Evolutionary conservation across 1,140 invertebrate species (phyloP).

Genomic region (Drosophila ogumai): DNA sequence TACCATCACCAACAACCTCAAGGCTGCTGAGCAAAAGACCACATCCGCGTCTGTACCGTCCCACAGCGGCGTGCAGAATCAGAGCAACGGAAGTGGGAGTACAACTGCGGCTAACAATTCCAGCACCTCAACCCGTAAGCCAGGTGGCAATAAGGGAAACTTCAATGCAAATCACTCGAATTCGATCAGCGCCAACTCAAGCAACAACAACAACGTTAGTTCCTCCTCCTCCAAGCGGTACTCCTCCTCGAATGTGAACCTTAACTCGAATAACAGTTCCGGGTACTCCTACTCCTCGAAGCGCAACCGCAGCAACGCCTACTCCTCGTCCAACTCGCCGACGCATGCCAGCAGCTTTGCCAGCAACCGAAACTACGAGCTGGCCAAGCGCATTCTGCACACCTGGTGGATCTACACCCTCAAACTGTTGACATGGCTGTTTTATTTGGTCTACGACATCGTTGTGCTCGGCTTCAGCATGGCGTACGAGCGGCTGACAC

Average conservation of each 20-base stretch:
- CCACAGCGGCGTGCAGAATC: constrained; percentile 22
- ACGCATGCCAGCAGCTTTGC: constrained; percentile 52
- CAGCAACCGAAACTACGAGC: constrained; percentile 76
- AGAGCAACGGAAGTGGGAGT: constrained; percentile 22
- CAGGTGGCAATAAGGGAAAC: constrained; percentile 25
- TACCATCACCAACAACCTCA: constrained; percentile 15
- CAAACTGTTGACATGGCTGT: constrained; percentile 90
- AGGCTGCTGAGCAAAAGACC: constrained; percentile 26
- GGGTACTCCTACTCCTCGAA: constrained; percentile 80
- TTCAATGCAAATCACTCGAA: constrained; percentile 60
- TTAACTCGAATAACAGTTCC: constrained; percentile 64
- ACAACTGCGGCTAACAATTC: constrained; percentile 17
- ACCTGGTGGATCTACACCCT: constrained; percentile 89
- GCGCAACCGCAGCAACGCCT: constrained; percentile 60
- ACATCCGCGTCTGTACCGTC: constrained; percentile 1
- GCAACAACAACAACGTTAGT: constrained; percentile 69
- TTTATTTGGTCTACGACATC: constrained; percentile 91
- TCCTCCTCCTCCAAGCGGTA: constrained; percentile 84
- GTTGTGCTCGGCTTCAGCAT: constrained; percentile 91
- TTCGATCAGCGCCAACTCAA: constrained; percentile 47
- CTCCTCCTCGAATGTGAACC: constrained; percentile 66
- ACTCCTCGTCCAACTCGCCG: constrained; percentile 70
- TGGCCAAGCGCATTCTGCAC: constrained; percentile 74
- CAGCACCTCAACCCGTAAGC: constrained; percentile 47
- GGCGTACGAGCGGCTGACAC: constrained; percentile 86